Evolutionary conservation across 2,888 invertebrate species (phyloP).

Genomic region (Sicus ferrugineus): DNA sequence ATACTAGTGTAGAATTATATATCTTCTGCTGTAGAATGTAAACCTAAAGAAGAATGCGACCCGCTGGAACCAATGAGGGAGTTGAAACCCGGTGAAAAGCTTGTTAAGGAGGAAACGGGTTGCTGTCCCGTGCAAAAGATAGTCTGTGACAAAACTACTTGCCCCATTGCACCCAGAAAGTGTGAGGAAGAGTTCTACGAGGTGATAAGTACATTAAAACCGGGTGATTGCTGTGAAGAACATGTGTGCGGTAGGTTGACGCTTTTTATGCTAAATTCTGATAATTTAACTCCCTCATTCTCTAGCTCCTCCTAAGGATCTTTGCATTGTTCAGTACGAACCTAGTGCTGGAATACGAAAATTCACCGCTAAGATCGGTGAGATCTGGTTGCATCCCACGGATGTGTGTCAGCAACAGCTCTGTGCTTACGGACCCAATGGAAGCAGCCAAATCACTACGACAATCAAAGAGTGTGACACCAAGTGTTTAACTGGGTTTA

Average conservation of each 20-base stretch:
- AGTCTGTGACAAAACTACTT: slow-evolving; percentile 71
- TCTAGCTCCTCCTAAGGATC: slow-evolving; percentile 57
- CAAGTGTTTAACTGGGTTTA: slow-evolving; percentile 67
- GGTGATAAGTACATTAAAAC: slow-evolving; percentile 57
- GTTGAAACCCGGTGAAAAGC: slow-evolving; percentile 72
- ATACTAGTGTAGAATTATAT: background rate
- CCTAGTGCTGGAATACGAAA: slow-evolving; percentile 52
- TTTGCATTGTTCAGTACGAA: slow-evolving; percentile 59
- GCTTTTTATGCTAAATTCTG: background rate
- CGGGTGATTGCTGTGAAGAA: slow-evolving; percentile 72
- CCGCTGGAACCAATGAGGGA: slow-evolving; percentile 63
- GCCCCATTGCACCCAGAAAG: slow-evolving; percentile 68
- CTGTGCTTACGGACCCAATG: slow-evolving; percentile 58
- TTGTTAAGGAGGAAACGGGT: slow-evolving; percentile 69
- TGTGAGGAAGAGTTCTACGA: slow-evolving; percentile 68
- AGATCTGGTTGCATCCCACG: slow-evolving; percentile 64
- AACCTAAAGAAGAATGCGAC: slow-evolving; percentile 75
- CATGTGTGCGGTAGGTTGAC: slow-evolving; percentile 71
- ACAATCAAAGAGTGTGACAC: slow-evolving; percentile 53
- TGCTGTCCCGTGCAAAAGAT: slow-evolving; percentile 75
- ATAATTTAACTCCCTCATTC: background rate
- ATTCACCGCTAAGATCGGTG: slow-evolving; percentile 60
- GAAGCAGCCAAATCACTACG: slow-evolving; percentile 50
- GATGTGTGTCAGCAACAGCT: slow-evolving; percentile 64
- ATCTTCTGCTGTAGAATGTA: slow-evolving; percentile 70